A percentile compares a stretch with the other conserved stretches of the same genome.
These are phyloP conservation scores for Catocala fraxini DNA, from an alignment of 2,888 invertebrate species.

Conservation along the genomic window DNA sequence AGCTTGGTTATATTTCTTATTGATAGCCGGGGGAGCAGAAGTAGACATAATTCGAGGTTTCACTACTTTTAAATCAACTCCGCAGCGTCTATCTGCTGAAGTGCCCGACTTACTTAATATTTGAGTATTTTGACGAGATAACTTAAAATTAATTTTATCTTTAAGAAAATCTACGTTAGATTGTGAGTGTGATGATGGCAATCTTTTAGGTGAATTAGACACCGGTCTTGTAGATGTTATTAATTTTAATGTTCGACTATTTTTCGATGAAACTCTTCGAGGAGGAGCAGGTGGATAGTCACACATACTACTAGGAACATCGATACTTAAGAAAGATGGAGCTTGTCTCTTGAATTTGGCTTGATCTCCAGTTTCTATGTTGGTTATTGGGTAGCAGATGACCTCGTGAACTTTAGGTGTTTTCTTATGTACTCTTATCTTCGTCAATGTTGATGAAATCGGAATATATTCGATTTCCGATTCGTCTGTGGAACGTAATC, in stretches of 20 bases:
- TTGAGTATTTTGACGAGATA: slow-evolving; percentile 84
- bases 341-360: slow-evolving; percentile 88
- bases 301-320: slow-evolving; percentile 61
- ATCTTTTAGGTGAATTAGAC: slow-evolving; percentile 68
- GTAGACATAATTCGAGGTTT: slow-evolving; percentile 71
- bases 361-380: slow-evolving; percentile 64
- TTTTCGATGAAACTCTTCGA: slow-evolving; percentile 91
- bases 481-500: slow-evolving; percentile 90
- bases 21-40: slow-evolving; percentile 77
- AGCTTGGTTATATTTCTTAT: slow-evolving; percentile 67
- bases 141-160: slow-evolving; percentile 89
- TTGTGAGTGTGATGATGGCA: slow-evolving; percentile 63
- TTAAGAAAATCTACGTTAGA: slow-evolving; percentile 89
- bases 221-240: slow-evolving; percentile 86
- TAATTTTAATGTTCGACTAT: slow-evolving; percentile 90
- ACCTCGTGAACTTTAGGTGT: slow-evolving; percentile 85
- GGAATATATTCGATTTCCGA: slow-evolving; percentile 94
- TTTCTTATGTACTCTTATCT: slow-evolving; percentile 92
- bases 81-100: slow-evolving; percentile 51
- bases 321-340: slow-evolving; percentile 85
- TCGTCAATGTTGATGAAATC: slow-evolving; percentile 93
- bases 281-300: slow-evolving; percentile 91
- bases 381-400: slow-evolving; percentile 88
- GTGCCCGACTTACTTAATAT: slow-evolving; percentile 58
- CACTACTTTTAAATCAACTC: slow-evolving; percentile 42